Conservation (phyloP, 2,113 vertebrate species). For the Siniperca knerii region DNA sequence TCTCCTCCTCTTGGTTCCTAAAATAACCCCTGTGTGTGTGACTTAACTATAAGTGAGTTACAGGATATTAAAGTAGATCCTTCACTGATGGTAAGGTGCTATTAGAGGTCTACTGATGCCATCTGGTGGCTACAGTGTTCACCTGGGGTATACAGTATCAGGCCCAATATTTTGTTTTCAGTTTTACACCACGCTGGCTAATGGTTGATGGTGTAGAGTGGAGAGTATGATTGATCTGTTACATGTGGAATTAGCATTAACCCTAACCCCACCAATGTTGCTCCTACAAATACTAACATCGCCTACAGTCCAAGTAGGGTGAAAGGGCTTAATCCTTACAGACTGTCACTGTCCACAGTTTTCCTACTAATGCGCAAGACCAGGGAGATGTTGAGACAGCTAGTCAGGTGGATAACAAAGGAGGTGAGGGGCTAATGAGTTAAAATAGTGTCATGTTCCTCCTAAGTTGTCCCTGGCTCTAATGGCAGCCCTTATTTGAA, state of each 20-base stretch:
- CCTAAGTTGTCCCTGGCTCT: background rate
- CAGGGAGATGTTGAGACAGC: background rate
- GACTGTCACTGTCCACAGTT: background rate
- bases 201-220: background rate
- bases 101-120: conserved; percentile 32
- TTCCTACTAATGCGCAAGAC: background rate
- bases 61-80: conserved; percentile 8
- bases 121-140: conserved; percentile 52
- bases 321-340: background rate
- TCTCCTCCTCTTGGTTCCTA: background rate
- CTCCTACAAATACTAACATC: background rate
- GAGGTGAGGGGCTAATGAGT: background rate
- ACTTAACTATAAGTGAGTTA: background rate
- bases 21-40: background rate
- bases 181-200: background rate
- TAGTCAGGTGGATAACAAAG: background rate
- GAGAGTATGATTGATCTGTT: background rate
- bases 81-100: background rate
- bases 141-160: background rate
- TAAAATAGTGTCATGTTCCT: background rate
- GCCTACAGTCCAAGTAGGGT: background rate
- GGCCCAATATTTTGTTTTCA: background rate
- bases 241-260: background rate
- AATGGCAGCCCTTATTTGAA: background rate
- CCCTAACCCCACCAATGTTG: background rate